Evolutionary conservation across 1,140 invertebrate species (phyloP).

Genomic region (Planococcus citri): DNA sequence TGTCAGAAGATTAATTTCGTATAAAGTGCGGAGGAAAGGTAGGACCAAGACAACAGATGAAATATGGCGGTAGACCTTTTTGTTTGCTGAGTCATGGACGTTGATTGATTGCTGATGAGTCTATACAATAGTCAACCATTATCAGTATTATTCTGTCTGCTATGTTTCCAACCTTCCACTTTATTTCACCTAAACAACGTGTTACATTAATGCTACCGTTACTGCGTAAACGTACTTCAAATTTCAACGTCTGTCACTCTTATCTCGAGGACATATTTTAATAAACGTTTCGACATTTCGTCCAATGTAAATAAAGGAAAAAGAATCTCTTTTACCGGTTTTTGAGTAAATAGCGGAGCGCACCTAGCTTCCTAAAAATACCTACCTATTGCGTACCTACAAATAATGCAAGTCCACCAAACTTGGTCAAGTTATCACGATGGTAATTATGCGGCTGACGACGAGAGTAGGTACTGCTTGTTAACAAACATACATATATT

Average conservation of each 20-base stretch:
- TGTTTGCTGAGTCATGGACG: conserved; percentile 19
- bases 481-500: no score
- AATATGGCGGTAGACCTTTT: conserved; percentile 20
- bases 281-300: neutral
- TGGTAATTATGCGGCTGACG: neutral
- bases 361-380: no score
- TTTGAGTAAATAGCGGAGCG: neutral
- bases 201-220: conserved; percentile 19
- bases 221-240: conserved; percentile 9
- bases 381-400: no score
- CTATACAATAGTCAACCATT: conserved; percentile 19
- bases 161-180: conserved; percentile 3
- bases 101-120: conserved; percentile 20
- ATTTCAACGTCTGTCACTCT: conserved; percentile 15
- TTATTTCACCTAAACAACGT: conserved; percentile 19
- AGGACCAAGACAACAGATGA: conserved; percentile 10
- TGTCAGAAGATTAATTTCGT: conserved; percentile 18
- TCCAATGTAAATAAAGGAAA: neutral
- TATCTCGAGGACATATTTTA: conserved; percentile 15
- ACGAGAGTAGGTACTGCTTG: no score
- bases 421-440: neutral
- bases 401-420: no score
- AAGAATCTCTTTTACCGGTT: neutral
- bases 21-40: conserved; percentile 10
- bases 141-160: conserved; percentile 16